phyloP scores from a whole-genome alignment of 2,797 vertebrate genomes.

The Semotilus atromaculatus region DNA sequence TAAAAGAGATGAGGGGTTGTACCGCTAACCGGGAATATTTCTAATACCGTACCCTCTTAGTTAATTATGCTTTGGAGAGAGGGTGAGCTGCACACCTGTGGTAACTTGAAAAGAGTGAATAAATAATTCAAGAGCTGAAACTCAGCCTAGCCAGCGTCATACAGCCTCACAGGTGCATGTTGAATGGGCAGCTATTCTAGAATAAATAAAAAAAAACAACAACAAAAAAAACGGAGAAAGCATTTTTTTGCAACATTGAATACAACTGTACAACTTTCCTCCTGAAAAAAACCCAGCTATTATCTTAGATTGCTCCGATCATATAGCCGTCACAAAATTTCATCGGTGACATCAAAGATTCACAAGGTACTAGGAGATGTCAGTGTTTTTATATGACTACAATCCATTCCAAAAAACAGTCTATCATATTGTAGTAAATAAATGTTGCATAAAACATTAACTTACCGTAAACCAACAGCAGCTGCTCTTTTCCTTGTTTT shows the following conservation, averaged over 20 bases:
- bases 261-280: neutral
- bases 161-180: slow-evolving; percentile 32
- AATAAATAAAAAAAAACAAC: neutral
- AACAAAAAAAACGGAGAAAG: too few species aligned
- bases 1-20: slow-evolving; percentile 9
- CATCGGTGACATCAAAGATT: neutral
- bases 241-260: neutral
- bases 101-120: slow-evolving; percentile 43
- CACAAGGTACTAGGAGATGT: neutral
- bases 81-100: slow-evolving; percentile 39
- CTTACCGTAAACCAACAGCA: slow-evolving; percentile 14
- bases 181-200: slow-evolving; percentile 11
- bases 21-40: slow-evolving; percentile 46
- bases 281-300: neutral
- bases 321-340: neutral
- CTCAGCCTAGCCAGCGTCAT: slow-evolving; percentile 2
- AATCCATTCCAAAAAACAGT: neutral
- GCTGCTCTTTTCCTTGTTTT: slow-evolving; percentile 2
- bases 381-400: neutral
- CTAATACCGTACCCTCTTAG: neutral
- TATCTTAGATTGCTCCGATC: neutral
- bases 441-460: slow-evolving; percentile 8
- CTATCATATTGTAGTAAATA: neutral
- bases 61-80: slow-evolving; percentile 28
- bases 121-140: slow-evolving; percentile 58